A percentile compares a stretch with the other conserved stretches of the same genome.
phyloP scores from a whole-genome alignment of 1,140 invertebrate species.

The Drosophila oshimai region DNA sequence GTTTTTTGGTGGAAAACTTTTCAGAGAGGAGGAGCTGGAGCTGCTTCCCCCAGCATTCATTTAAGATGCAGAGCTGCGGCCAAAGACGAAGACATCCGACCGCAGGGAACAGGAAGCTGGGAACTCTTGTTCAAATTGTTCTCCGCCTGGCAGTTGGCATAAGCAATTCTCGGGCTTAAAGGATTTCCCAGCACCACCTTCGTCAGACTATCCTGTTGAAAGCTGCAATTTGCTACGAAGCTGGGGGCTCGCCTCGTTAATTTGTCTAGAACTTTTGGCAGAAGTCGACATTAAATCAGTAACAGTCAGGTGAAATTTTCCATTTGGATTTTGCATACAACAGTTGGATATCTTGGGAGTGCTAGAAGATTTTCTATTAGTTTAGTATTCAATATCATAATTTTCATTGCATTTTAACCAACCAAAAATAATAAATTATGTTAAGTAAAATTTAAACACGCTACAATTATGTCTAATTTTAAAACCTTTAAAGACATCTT shows the following conservation, averaged over 20 bases:
- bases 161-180: constrained; percentile 44
- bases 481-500: no score
- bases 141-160: constrained; percentile 21
- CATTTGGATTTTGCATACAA: not conserved
- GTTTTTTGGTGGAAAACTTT: constrained; percentile 27
- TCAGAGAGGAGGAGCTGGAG: constrained; percentile 16
- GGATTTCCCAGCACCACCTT: constrained; percentile 29
- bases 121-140: constrained; percentile 41
- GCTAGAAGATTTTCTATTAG: no score
- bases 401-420: no score
- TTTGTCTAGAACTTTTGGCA: constrained; percentile 11
- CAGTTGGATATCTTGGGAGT: no score
- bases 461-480: no score
- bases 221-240: constrained; percentile 14
- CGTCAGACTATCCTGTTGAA: constrained; percentile 9
- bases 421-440: no score
- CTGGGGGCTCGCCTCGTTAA: constrained; percentile 11
- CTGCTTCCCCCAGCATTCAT: constrained; percentile 19
- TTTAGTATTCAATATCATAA: no score
- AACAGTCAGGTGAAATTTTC: not conserved
- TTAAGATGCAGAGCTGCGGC: constrained; percentile 15
- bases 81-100: constrained; percentile 38
- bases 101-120: constrained; percentile 20
- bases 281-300: constrained; percentile 18
- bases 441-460: no score